Evolutionary conservation across 1,140 invertebrate genomes (phyloP), one percentile per base, ranked within the genome.

Genomic region (Sesamia nonagrioides): DNA sequence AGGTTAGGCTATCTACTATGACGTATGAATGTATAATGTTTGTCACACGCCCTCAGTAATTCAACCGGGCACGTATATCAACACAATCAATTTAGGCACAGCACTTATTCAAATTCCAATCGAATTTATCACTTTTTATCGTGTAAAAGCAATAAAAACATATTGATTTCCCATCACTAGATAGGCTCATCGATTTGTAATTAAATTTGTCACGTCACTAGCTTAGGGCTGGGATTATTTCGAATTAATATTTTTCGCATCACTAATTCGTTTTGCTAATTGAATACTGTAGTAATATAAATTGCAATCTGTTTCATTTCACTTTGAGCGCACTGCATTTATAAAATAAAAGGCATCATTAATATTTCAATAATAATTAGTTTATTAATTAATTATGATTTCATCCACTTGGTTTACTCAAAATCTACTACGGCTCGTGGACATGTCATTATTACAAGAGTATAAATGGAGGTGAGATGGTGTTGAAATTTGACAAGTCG

Each of bases 21-120:
- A 75, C 40, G 72, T 75, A 75, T 75, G 72, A 75, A 75, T 75
- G 42, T 61, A 75, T 75, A 40, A 75, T 63, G 54, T 75, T 61
- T 61, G 58, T 75, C 73, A 75, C 40, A 73, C 71, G 48, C 60
- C 60, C 60, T 17, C 35, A 8, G 63, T 68, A 50, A 68, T 68
- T 48, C 40, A 21, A 33, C 27, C 17, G 40, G 7, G 21, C 11
- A 21, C 40, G 17, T 58, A 42, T 73, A 35, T 35, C 45, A 73
- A 73, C 52, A 35, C 42, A 75, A 61, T 48, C 73, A 61, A 63
- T 63, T 63, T 50, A 7, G 73, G 17, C 17, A 11, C 35, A 50
- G 48, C n/a, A 72, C 48, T 72, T 48, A 48, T 68, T 48, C 40
- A 68, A 68, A 45, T 68, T 68, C 37, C 42, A 68, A 48, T 48